Conservation (phyloP, 1,140 invertebrate genomes). For the Oscheius sp. region DNA sequence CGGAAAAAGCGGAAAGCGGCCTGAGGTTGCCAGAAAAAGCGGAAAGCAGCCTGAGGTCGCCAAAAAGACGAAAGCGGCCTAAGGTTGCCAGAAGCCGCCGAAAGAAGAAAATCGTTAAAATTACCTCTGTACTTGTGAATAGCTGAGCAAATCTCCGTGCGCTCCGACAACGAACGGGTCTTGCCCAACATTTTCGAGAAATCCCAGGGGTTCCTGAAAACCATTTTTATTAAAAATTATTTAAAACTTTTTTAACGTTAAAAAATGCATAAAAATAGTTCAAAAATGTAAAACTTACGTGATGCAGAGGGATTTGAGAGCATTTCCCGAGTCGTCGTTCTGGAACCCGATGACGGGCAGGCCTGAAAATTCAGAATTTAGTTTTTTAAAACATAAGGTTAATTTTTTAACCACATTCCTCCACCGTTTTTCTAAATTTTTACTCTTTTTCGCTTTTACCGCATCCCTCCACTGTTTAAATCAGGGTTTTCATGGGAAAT, state of each 20-base stretch:
- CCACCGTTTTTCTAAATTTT: too few relatives aligned
- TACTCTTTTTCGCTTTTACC: too few relatives aligned
- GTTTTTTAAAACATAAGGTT: too few relatives aligned
- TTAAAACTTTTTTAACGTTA: too few relatives aligned
- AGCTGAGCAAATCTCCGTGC: not conserved
- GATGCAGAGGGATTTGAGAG: constrained; percentile 10
- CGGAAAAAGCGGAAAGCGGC: too few relatives aligned
- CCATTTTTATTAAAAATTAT: not conserved
- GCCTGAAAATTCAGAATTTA: not conserved
- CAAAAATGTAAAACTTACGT: constrained; percentile 1
- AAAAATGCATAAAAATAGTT: not conserved
- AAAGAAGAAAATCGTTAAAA: not conserved
- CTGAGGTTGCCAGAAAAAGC: too few relatives aligned
- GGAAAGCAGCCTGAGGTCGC: too few relatives aligned
- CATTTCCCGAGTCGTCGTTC: constrained; percentile 13
- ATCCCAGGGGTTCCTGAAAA: constrained; percentile 7
- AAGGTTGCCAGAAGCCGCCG: too few relatives aligned
- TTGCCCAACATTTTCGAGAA: constrained; percentile 1
- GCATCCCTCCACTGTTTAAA: too few relatives aligned
- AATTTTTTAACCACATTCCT: too few relatives aligned
- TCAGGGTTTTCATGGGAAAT: too few relatives aligned
- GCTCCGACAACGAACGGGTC: not conserved
- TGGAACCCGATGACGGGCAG: constrained; percentile 16
- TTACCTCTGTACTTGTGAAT: not conserved
- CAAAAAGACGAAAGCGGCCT: too few relatives aligned